These are phyloP conservation scores for Poeciliopsis occidentalis DNA, from an alignment of 2,113 vertebrate species.

Conservation along the genomic window DNA sequence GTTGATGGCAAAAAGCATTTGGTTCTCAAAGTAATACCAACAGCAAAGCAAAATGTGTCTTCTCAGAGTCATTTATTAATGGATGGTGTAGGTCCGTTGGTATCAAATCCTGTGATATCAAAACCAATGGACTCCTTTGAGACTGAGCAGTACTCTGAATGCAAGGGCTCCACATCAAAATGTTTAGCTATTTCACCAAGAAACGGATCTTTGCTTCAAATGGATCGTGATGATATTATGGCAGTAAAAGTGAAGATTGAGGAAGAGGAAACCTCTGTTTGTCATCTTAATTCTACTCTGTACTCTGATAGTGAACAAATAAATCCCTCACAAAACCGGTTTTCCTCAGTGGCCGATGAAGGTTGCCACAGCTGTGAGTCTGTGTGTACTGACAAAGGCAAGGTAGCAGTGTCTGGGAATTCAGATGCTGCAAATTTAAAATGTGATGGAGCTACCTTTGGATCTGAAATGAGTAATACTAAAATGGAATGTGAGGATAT, in stretches of 20 bases:
- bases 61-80: constrained; percentile 53
- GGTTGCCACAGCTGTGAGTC: neutral
- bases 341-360: constrained; percentile 22
- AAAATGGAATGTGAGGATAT: neutral
- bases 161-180: constrained; percentile 32
- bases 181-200: constrained; percentile 53
- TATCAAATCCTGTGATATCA: constrained; percentile 15
- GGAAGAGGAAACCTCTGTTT: constrained; percentile 71
- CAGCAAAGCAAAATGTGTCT: constrained; percentile 78
- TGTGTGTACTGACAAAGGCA: neutral
- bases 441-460: neutral
- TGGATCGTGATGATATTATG: constrained; percentile 61
- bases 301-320: constrained; percentile 18
- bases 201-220: constrained; percentile 42
- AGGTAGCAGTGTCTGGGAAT: constrained; percentile 3
- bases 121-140: constrained; percentile 36
- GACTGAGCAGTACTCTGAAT: constrained; percentile 49
- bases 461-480: constrained; percentile 12
- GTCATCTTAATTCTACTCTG: constrained; percentile 26
- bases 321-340: constrained; percentile 13
- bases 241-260: constrained; percentile 70
- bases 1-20: constrained; percentile 96
- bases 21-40: constrained; percentile 93
- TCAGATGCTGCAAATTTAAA: constrained; percentile 1
- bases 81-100: constrained; percentile 32